These are phyloP conservation scores for Trimorus sp. DNA, from an alignment of 2,888 invertebrate species.

Conservation along the genomic window DNA sequence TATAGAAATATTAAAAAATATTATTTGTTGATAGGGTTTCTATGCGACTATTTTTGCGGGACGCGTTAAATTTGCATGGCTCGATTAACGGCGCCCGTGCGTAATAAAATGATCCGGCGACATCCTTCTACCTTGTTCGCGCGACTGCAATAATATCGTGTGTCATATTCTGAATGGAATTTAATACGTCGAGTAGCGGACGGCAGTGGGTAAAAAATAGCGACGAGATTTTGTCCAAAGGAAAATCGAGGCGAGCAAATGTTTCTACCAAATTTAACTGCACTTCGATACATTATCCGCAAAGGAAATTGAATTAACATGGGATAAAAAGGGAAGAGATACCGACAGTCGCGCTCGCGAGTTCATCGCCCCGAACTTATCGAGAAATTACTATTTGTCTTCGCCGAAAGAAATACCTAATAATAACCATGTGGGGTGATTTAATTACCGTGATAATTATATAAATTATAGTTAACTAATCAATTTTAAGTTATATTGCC, in stretches of 20 bases:
- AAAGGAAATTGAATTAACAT: background rate
- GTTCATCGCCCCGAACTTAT: background rate
- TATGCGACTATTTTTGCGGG: constrained; percentile 35
- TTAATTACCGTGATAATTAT: no score
- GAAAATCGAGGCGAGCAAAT: background rate
- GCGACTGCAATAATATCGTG: constrained; percentile 50
- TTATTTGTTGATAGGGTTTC: no score
- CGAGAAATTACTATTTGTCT: no score
- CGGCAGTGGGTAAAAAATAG: constrained; percentile 40
- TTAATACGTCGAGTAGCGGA: constrained; percentile 33
- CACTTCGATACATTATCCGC: no score
- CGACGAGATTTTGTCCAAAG: constrained; percentile 3
- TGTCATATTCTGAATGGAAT: constrained; percentile 56
- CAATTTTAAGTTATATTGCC: no score
- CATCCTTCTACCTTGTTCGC: constrained; percentile 45
- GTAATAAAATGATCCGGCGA: constrained; percentile 44
- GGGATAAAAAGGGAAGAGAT: background rate
- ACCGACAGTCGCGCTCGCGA: background rate
- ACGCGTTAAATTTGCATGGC: constrained; percentile 44
- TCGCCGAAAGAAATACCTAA: no score
- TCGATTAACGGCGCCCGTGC: constrained; percentile 23
- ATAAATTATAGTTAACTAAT: no score
- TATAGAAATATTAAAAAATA: no score
- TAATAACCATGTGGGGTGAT: no score
- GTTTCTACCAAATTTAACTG: background rate